A percentile compares a stretch with the other conserved stretches of the same genome.
Evolutionary conservation across 2,797 vertebrate species (phyloP).

Genomic region (Pantherophis vulpinus): DNA sequence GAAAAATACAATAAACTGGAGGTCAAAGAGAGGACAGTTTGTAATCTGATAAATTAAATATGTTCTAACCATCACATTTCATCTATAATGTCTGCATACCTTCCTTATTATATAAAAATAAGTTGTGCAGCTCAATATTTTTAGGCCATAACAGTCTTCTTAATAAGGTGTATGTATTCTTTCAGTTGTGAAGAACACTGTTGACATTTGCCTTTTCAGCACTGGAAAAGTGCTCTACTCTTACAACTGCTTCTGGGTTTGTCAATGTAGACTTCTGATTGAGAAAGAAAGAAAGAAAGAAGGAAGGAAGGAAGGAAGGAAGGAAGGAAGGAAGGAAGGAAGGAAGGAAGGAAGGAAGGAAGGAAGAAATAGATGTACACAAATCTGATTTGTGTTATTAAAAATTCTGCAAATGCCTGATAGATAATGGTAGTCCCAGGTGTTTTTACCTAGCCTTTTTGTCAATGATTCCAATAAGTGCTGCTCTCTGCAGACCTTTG

Average conservation of each 20-base stretch:
- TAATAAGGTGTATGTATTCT: not conserved
- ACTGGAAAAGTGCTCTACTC: not conserved
- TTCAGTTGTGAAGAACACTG: not conserved
- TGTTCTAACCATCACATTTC: not conserved
- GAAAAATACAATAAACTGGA: not conserved
- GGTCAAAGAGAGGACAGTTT: not conserved
- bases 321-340: fast-evolving
- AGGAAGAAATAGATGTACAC: no score
- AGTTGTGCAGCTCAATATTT: not conserved
- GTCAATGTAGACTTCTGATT: not conserved
- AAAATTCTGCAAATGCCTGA: not conserved
- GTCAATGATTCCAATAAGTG: not conserved
- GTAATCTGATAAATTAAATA: not conserved
- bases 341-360: no score
- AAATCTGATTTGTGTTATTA: not conserved
- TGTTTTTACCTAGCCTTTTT: not conserved
- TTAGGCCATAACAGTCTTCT: not conserved
- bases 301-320: not conserved
- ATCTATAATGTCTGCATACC: not conserved
- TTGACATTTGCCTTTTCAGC: not conserved
- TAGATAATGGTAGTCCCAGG: not conserved
- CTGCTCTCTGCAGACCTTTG: not conserved
- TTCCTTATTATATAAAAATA: not conserved
- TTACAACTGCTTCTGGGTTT: not conserved
- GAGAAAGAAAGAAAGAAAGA: not conserved